A percentile compares a stretch with the other conserved stretches of the same genome.
Evolutionary conservation across 2,113 vertebrate genomes (phyloP).

Genomic region (Rhodinocichla rosea): DNA sequence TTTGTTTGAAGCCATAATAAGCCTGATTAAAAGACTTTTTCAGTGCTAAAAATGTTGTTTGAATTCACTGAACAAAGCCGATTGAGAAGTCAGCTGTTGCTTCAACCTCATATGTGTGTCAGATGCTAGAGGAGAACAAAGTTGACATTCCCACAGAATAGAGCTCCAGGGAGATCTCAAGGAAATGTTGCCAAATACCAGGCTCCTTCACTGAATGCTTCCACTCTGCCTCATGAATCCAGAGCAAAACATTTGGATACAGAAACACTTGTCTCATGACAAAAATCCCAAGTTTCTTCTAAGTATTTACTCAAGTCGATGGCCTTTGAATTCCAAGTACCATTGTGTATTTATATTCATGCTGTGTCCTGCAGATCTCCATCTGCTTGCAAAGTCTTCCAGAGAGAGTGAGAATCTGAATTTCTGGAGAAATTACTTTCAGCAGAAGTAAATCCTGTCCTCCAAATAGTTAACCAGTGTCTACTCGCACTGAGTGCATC

Average conservation of each 20-base stretch:
- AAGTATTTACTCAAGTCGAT: background rate
- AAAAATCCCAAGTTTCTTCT: background rate
- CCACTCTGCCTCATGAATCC: background rate
- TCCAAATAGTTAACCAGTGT: background rate
- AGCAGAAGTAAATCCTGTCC: background rate
- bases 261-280: background rate
- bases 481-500: background rate
- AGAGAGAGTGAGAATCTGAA: background rate
- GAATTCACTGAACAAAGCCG: background rate
- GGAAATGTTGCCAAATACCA: background rate
- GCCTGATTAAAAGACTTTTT: background rate
- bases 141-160: background rate
- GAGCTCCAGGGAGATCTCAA: background rate
- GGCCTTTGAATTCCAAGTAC: background rate
- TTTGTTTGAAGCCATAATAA: background rate
- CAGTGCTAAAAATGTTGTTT: background rate
- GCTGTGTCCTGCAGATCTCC: background rate
- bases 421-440: background rate
- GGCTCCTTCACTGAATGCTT: background rate
- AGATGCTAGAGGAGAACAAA: constrained; percentile 7
- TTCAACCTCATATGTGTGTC: background rate
- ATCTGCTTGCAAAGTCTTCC: background rate
- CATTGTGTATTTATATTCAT: background rate
- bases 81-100: background rate
- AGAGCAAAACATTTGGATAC: background rate